Base-by-base conservation (phyloP, 2,888 invertebrate genomes). In the Oconnorella tubifera region DNA sequence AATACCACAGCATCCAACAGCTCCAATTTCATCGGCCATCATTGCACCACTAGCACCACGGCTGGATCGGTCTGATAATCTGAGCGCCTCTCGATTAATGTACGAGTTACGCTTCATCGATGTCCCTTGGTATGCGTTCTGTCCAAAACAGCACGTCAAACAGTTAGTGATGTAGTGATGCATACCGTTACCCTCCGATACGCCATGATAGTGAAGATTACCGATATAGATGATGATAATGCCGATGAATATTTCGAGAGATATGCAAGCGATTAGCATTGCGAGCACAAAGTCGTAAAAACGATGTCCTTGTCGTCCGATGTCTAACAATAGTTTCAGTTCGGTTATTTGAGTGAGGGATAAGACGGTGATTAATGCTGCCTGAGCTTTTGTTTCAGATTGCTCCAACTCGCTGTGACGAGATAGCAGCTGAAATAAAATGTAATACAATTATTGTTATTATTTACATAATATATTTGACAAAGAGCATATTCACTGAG, bases 171-270 rank as follows among this genome's bases (percentile, higher is more conserved):
- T 29, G 57, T 66, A 62, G 50, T 58, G 48, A 32, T 56, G 56
- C 57, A 66, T 53, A 28, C 59, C 59, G 19, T 57, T 48, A 19
- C 62, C 56, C 51, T 63, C 62, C 25, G 62, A 14, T 1, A 62
- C 62, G 58, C 68, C 68, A 51, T 71, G 68, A 64, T 71, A 71
- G 49, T 71, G 71, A 31, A 71, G 62, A 62, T 71, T 71, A 29
- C 72, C 73, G 60, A 73, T 73, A 63, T 72, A 73, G 62, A 73
- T 73, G 57, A 73, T 73, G 62, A 73, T 72, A 48, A 72, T 69
- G 60, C 73, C 73, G 56, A 73, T 72, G 64, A 72, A 68, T 32
- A 73, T 68, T 66, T 71, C 70, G 57, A 73, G 67, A n/a, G 72
- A 70, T 32, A 73, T 70, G 60, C 70, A 73, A 49, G 70, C 68